Percentiles rank a stretch among this genome's conserved stretches.
Evolutionary conservation across 2,797 vertebrate species (phyloP).

Genomic region (Coracias cyanogaster): DNA sequence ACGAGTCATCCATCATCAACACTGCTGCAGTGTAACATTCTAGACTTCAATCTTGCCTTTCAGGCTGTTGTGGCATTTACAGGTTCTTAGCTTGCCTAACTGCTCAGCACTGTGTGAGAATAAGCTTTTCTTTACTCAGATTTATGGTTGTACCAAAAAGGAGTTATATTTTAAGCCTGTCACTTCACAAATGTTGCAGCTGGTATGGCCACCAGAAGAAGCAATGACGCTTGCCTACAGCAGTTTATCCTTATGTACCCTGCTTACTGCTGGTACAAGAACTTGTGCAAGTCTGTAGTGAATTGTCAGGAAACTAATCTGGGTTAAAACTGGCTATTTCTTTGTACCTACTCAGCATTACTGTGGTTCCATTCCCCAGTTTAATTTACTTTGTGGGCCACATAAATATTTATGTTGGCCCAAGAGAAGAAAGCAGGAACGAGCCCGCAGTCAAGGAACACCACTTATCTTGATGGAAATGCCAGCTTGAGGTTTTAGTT

Average conservation of each 20-base stretch:
- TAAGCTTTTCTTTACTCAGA: neutral
- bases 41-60: neutral
- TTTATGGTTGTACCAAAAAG: neutral
- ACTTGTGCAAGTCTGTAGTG: neutral
- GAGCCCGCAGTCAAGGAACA: neutral
- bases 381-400: neutral
- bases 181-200: neutral
- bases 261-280: neutral
- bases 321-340: neutral
- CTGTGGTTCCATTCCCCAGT: neutral
- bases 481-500: neutral
- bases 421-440: neutral
- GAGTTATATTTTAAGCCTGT: neutral
- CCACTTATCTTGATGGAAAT: neutral
- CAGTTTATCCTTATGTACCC: neutral
- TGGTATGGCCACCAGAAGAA: neutral
- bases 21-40: neutral
- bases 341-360: neutral
- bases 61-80: neutral
- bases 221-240: neutral
- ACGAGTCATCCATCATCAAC: neutral
- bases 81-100: neutral
- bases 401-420: neutral
- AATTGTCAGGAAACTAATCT: neutral
- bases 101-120: neutral